Evolutionary conservation across 2,888 invertebrate species (phyloP), one percentile per base, ranked within the genome.

Genomic region (Chelonus formosanus): DNA sequence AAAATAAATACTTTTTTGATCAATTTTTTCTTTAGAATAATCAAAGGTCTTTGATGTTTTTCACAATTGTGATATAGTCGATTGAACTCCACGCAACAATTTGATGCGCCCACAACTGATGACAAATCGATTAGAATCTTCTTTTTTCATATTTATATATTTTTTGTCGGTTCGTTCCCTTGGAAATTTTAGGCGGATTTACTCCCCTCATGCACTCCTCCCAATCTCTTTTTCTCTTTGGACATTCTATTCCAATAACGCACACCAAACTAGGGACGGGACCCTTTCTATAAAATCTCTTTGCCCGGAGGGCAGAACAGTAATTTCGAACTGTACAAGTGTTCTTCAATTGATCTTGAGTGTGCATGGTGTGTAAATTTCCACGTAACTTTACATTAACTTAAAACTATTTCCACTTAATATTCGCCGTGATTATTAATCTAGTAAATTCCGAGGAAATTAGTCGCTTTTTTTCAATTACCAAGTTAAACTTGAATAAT

Each of bases 51-150:
- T 68, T 65, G 67, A 68, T 71, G 60, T 65, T 68, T 61, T 48
- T 63, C 35, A 48, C 63, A 48, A 68, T 63, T 63, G 45, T 31
- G 40, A 56, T 63, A 50, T 48, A 56, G 48, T 50, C 55, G 48
- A 62, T 43, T 63, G 55, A 4, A 4, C 40, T 57, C 58, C 48
- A 32, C 47, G 61, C 31, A 48, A 55, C 63, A 52, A 67, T 63
- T 63, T 53, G 8, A 55, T 54, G 34, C 7, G 58, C 52, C 48
- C 52, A 59, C 35, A 32, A 53, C 57, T 40, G 59, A 68, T 68
- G 68, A 70, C 65, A 67, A 68, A 66, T 71, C 71, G 67, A 68
- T 71, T 67, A 60, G 58, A 65, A 67, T 65, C 65, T 65, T 62
- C 64, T 61, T 68, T 45, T 52, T 66, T 59, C 43, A 61, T 36